Percentiles rank a stretch among this genome's conserved stretches.
Evolutionary conservation across 2,888 invertebrate genomes (phyloP).

Genomic region (Meteorus cinctellus): DNA sequence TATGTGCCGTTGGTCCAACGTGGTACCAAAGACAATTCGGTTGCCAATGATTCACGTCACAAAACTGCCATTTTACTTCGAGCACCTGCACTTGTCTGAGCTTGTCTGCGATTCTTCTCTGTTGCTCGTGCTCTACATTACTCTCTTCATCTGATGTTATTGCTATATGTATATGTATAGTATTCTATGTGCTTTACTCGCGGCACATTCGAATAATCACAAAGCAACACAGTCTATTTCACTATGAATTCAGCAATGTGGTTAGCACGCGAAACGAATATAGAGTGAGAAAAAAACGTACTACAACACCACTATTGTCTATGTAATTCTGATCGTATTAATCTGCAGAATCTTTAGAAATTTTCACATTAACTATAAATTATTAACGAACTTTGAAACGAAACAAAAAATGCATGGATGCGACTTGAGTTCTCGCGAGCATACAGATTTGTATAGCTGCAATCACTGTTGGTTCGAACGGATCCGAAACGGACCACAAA

Average conservation of each 20-base stretch:
- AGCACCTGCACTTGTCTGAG: constrained; percentile 16
- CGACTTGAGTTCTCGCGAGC: background rate
- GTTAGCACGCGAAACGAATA: background rate
- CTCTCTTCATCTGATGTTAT: constrained; percentile 3
- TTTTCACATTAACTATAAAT: constrained; percentile 17
- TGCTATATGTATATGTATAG: background rate
- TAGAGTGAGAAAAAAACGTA: background rate
- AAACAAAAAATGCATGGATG: constrained; percentile 4
- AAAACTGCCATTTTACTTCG: constrained; percentile 58
- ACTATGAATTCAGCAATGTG: background rate
- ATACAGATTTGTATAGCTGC: background rate
- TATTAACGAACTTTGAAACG: background rate
- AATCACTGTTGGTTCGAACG: background rate
- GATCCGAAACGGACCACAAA: background rate
- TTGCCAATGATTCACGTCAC: constrained; percentile 52
- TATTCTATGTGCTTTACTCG: background rate
- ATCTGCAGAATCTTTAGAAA: background rate
- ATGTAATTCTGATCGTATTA: background rate
- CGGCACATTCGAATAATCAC: constrained; percentile 34
- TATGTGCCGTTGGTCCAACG: constrained; percentile 23
- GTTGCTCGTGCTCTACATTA: background rate
- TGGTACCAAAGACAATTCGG: background rate
- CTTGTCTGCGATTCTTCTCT: background rate
- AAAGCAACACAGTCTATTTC: background rate
- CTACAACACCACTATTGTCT: background rate